phyloP scores from a whole-genome alignment of 2,888 invertebrate genomes.

The Ichneumoninae sp. region DNA sequence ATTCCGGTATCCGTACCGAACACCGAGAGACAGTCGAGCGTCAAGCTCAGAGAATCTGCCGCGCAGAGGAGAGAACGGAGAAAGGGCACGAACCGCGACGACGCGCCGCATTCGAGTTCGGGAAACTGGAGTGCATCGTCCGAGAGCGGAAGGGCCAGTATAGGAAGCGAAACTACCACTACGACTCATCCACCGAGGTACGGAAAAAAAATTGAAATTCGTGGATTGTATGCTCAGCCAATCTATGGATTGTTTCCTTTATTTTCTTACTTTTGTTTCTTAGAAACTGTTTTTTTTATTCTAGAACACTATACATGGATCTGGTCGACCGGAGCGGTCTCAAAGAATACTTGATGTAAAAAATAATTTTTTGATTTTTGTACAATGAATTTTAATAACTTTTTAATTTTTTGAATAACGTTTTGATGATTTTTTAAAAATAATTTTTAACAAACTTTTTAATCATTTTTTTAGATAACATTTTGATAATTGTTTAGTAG shows the following conservation, averaged over 20 bases:
- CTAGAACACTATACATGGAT: not conserved
- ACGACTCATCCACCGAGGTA: slow-evolving; percentile 85
- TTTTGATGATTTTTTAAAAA: not conserved
- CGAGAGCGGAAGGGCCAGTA: slow-evolving; percentile 93
- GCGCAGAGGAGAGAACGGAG: slow-evolving; percentile 90
- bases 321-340: too few species aligned
- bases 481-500: not conserved
- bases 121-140: slow-evolving; percentile 98
- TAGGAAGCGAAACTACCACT: slow-evolving; percentile 92
- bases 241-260: not conserved
- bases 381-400: too few species aligned
- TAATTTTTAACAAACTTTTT: too few species aligned
- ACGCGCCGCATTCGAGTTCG: slow-evolving; percentile 94
- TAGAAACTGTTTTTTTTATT: slow-evolving; percentile 1
- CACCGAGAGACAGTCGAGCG: slow-evolving; percentile 83
- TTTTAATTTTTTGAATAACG: too few species aligned
- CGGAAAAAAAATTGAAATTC: slow-evolving; percentile 39
- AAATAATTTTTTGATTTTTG: not conserved
- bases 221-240: not conserved
- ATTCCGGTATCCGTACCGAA: slow-evolving; percentile 78
- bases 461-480: too few species aligned
- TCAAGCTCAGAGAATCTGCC: slow-evolving; percentile 92
- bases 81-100: slow-evolving; percentile 88
- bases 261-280: not conserved
- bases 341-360: not conserved